Conservation (phyloP, 2,888 invertebrate species). For the Machimus atricapillus region DNA sequence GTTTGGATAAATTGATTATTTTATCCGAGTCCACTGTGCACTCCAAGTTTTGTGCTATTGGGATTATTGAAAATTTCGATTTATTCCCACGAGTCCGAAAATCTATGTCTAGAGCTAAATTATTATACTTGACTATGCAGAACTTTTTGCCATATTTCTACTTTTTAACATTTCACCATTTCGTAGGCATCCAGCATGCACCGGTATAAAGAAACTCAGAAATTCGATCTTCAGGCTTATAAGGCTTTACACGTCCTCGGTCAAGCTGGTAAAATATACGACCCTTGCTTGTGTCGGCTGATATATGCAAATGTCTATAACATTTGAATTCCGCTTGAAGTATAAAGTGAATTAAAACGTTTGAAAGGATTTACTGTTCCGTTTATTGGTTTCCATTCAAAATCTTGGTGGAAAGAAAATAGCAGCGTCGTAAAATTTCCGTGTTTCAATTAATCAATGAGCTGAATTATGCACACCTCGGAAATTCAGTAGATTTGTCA, state of each 20-base stretch:
- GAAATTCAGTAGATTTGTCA: neutral
- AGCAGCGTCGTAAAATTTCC: neutral
- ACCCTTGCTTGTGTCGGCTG: neutral
- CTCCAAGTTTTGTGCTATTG: neutral
- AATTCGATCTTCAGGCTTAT: neutral
- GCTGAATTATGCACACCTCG: neutral
- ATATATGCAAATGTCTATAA: neutral
- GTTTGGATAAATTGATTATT: slow-evolving; percentile 24
- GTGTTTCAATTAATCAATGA: neutral
- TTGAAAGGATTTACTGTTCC: neutral
- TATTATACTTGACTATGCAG: slow-evolving; percentile 14
- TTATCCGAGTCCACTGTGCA: neutral
- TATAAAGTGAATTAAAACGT: neutral
- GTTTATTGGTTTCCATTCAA: neutral
- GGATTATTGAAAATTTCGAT: slow-evolving; percentile 18
- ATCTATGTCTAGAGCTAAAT: neutral
- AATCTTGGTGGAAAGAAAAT: neutral
- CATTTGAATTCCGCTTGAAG: neutral
- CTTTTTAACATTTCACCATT: slow-evolving; percentile 1
- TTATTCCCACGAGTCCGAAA: neutral
- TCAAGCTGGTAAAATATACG: neutral
- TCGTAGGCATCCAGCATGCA: neutral
- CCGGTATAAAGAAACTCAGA: neutral
- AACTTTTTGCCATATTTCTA: slow-evolving; percentile 12
- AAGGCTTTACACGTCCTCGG: slow-evolving; percentile 10